Evolutionary conservation across 2,888 invertebrate species (phyloP).

Genomic region (Cheilosia scutellata): DNA sequence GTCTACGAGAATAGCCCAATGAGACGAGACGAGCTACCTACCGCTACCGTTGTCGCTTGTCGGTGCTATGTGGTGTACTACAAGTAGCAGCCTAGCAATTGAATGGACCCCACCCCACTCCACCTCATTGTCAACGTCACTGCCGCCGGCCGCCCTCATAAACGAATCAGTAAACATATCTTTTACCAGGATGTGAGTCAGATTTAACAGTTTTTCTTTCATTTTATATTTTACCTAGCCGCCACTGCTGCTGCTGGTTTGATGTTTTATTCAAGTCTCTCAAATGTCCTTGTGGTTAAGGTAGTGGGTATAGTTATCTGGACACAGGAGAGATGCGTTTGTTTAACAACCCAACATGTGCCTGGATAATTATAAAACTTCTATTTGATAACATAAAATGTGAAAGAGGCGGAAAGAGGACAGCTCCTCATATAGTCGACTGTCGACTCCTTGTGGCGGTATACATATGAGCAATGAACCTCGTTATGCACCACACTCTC

Average conservation of each 20-base stretch:
- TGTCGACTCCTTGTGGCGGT: slow-evolving; percentile 52
- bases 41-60: background rate
- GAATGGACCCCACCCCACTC: slow-evolving; percentile 31
- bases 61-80: slow-evolving; percentile 37
- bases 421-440: background rate
- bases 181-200: slow-evolving; percentile 57
- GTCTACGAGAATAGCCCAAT: slow-evolving; percentile 33
- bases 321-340: slow-evolving; percentile 41
- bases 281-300: slow-evolving; percentile 38
- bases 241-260: background rate
- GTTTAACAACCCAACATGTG: slow-evolving; percentile 56
- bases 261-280: slow-evolving; percentile 67
- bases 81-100: slow-evolving; percentile 39
- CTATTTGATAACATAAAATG: slow-evolving; percentile 54
- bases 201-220: slow-evolving; percentile 48
- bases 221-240: slow-evolving; percentile 3
- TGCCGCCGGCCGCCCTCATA: slow-evolving; percentile 35
- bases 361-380: slow-evolving; percentile 68
- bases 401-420: slow-evolving; percentile 1
- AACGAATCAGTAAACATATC: slow-evolving; percentile 68
- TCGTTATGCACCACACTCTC: slow-evolving; percentile 3
- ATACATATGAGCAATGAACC: slow-evolving; percentile 3
- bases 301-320: slow-evolving; percentile 46
- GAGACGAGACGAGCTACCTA: slow-evolving; percentile 29
- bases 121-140: background rate